Percentiles rank a stretch among this genome's conserved stretches.
These are phyloP conservation scores for Erebia ligea DNA, from an alignment of 2,888 invertebrate species.

Conservation along the genomic window DNA sequence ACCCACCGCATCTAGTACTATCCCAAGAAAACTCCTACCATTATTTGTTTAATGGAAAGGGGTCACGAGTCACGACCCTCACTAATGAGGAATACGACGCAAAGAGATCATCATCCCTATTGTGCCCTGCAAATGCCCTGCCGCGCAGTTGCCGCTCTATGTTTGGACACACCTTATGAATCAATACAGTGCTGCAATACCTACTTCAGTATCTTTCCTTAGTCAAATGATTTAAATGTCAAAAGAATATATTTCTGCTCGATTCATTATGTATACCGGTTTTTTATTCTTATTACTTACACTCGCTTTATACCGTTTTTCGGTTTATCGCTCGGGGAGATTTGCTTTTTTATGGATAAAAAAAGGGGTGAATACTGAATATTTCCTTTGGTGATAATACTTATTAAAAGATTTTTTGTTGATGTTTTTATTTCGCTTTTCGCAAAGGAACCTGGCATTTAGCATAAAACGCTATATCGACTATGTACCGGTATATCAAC, in stretches of 20 bases:
- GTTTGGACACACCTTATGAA: neutral
- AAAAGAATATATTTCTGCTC: slow-evolving; percentile 68
- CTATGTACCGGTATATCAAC: too few relatives aligned
- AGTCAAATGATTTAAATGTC: slow-evolving; percentile 69
- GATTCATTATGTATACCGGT: slow-evolving; percentile 52
- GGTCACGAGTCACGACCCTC: too few relatives aligned
- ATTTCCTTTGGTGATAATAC: slow-evolving; percentile 21
- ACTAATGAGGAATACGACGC: too few relatives aligned
- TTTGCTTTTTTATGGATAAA: slow-evolving; percentile 25
- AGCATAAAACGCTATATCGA: too few relatives aligned
- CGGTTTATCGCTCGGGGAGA: slow-evolving; percentile 36
- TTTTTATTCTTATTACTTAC: slow-evolving; percentile 46
- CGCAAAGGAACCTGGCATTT: too few relatives aligned
- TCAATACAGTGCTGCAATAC: neutral
- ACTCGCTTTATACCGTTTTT: slow-evolving; percentile 34
- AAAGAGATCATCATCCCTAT: too few relatives aligned
- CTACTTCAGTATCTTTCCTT: slow-evolving; percentile 60
- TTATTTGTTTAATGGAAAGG: too few relatives aligned
- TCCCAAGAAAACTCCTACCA: too few relatives aligned
- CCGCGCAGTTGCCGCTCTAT: too few relatives aligned
- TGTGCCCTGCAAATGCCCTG: too few relatives aligned
- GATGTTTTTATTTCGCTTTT: neutral
- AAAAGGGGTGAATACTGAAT: slow-evolving; percentile 22
- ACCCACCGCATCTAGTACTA: too few relatives aligned
- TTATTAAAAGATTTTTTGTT: slow-evolving; percentile 10